Evolutionary conservation across 2,888 invertebrate genomes (phyloP), one percentile per base, ranked within the genome.

Genomic region (Zygothrica quintamaculata): DNA sequence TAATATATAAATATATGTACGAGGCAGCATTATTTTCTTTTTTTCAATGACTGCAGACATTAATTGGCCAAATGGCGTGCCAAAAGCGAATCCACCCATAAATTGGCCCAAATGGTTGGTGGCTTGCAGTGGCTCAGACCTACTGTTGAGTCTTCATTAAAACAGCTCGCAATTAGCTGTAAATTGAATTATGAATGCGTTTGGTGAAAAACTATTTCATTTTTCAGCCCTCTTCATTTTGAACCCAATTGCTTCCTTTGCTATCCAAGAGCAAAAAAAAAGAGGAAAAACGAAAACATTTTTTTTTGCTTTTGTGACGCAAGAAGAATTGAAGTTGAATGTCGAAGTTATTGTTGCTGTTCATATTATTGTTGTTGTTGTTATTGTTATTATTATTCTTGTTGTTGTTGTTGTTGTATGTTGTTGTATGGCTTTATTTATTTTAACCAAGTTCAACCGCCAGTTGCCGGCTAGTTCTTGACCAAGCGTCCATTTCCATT

Each of bases 401-500:
- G 73, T 58, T 47, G 65, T 37, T 50, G 42, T 31, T 39, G 36
- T 16, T 57, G 61, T 68, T 56, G 53, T 56, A 26, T 22, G 48
- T 34, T 55, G 44, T 78, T 82, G 74, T 81, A 81, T 81, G 80
- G 81, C 81, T 81, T 85, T 82, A 82, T 79, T 82, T 85, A 77
- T 79, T 74, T 82, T 75, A 75, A 80, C 76, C 82, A 82, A 82
- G 82, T 82, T 82, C 82, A 82, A 75, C 67, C 67, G 65, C 57
- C 65, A 65, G 56, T 62, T 50, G 64, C 52, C 65, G 51, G 65
- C 52, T 66, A 59, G 65, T 51, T 55, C 52, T 52, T 59, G 44
- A 51, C 56, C 56, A 56, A 15, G 50, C 37, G 39, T 36, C 44
- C 65, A 58, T 48, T 50, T 50, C 56, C 50, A 48, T 13, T 34